Evolutionary conservation across 2,888 invertebrate species (phyloP).

Genomic region (Melanostoma scalare): DNA sequence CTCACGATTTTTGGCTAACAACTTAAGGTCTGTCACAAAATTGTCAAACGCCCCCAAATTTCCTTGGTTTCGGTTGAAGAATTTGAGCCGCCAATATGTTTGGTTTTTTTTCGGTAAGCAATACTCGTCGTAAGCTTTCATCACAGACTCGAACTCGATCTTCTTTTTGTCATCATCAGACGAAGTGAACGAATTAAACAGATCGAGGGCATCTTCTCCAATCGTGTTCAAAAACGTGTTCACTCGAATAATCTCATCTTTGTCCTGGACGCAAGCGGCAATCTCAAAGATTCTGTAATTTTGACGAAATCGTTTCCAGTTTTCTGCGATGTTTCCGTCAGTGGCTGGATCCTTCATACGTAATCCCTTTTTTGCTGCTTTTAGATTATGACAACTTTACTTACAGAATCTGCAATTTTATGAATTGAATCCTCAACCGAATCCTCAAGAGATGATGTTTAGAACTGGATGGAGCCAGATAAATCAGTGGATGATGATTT

Average conservation of each 20-base stretch:
- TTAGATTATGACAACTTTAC: too few species aligned
- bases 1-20: slow-evolving; percentile 20
- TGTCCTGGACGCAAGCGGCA: slow-evolving; percentile 66
- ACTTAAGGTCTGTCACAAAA: slow-evolving; percentile 51
- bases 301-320: slow-evolving; percentile 72
- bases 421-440: too few species aligned
- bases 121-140: slow-evolving; percentile 60
- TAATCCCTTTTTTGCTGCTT: slow-evolving; percentile 9
- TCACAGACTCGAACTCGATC: slow-evolving; percentile 50
- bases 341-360: background rate
- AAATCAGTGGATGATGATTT: too few species aligned
- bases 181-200: slow-evolving; percentile 71
- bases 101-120: slow-evolving; percentile 40
- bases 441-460: too few species aligned
- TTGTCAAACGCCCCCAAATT: slow-evolving; percentile 31
- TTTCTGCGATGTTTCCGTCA: slow-evolving; percentile 53
- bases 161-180: slow-evolving; percentile 56
- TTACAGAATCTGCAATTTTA: background rate
- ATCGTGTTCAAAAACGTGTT: slow-evolving; percentile 72
- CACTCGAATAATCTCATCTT: slow-evolving; percentile 55
- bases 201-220: slow-evolving; percentile 72
- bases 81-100: slow-evolving; percentile 26
- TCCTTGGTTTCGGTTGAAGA: slow-evolving; percentile 22
- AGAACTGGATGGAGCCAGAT: too few species aligned
- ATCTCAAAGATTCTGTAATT: slow-evolving; percentile 65